Evolutionary conservation across 2,797 vertebrate genomes (phyloP).

Genomic region (Myotis findleyi): DNA sequence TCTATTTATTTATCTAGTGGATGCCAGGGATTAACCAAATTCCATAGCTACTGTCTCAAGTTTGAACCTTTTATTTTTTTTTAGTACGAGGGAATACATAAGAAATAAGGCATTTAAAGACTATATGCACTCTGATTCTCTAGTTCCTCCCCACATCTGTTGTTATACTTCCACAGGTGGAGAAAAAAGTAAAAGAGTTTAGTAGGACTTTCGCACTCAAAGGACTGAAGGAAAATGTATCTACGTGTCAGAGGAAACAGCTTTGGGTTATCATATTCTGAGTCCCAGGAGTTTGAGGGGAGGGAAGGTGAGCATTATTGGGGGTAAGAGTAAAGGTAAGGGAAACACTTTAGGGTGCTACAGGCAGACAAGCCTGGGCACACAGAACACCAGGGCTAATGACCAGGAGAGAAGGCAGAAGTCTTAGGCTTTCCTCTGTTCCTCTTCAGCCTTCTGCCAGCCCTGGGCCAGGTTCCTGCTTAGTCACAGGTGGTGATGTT

Average conservation of each 20-base stretch:
- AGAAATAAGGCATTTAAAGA: background rate
- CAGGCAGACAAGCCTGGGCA: background rate
- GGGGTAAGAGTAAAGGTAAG: background rate
- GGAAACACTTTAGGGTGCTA: background rate
- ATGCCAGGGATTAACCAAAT: background rate
- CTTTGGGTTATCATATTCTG: background rate
- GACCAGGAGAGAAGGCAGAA: background rate
- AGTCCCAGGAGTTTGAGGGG: background rate
- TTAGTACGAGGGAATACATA: background rate
- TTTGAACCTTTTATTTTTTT: background rate
- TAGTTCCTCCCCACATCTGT: background rate
- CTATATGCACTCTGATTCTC: background rate
- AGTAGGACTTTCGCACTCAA: background rate
- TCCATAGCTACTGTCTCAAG: background rate
- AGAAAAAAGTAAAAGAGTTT: background rate
- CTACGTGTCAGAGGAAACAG: background rate
- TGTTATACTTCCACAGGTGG: background rate
- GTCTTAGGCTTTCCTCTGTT: background rate
- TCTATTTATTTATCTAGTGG: too few relatives aligned
- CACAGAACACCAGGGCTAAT: background rate
- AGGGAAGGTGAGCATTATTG: background rate
- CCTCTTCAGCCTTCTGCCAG: background rate
- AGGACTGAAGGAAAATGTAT: background rate
- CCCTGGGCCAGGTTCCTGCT: background rate
- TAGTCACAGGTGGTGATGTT: background rate